These are phyloP conservation scores for Hydrocynus forskahlii DNA, from an alignment of 2,797 vertebrate genomes.

Conservation along the genomic window DNA sequence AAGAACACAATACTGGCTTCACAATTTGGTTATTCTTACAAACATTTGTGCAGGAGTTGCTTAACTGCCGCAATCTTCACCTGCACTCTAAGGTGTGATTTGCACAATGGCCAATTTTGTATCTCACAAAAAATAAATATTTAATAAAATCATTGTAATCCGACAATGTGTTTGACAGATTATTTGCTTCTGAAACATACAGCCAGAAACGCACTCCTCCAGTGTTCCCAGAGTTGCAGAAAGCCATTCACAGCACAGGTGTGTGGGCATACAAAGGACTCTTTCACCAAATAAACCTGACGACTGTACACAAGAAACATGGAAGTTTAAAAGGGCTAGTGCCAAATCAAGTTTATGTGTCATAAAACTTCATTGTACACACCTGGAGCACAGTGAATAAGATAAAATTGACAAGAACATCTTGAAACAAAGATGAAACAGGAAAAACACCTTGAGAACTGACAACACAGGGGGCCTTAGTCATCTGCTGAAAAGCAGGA, in stretches of 20 bases:
- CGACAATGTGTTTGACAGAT: too few species aligned
- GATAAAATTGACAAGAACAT: constrained; percentile 8
- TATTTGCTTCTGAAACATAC: too few species aligned
- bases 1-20: too few species aligned
- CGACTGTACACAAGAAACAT: neutral
- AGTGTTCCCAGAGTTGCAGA: neutral
- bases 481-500: constrained; percentile 32
- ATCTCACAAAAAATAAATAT: too few species aligned
- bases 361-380: neutral
- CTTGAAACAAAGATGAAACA: constrained; percentile 8
- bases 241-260: constrained; percentile 23
- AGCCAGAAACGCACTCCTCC: constrained; percentile 15
- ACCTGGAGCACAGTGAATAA: constrained; percentile 2
- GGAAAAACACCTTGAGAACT: constrained; percentile 12
- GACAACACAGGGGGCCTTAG: neutral
- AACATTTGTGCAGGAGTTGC: too few species aligned
- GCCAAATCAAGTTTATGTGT: neutral
- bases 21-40: too few species aligned
- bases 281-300: neutral
- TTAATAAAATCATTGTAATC: too few species aligned
- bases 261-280: constrained; percentile 17
- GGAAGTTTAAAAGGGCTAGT: neutral
- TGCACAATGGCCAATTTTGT: too few species aligned
- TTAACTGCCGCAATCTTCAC: too few species aligned
- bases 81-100: too few species aligned